Evolutionary conservation across 2,113 vertebrate genomes (phyloP), one percentile per base, ranked within the genome.

Genomic region (Otis tarda): DNA sequence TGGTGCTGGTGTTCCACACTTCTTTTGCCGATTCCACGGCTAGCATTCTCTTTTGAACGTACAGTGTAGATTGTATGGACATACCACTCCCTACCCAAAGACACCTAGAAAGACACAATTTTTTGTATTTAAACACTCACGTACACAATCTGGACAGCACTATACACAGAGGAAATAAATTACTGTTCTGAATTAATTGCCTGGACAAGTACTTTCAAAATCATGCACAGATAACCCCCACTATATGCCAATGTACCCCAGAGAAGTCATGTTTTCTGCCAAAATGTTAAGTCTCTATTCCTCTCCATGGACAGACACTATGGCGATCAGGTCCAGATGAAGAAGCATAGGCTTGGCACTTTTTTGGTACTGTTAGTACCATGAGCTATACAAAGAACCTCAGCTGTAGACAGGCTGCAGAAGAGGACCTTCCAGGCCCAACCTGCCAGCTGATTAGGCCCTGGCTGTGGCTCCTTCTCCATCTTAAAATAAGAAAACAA

Each of bases 61-160:
- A 99, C 98, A 0, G 99, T 99, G 94, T 99, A 99, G 94, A 99
- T 98, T 10, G 99, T 98, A 89, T 99, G 99, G 79, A 99, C 98
- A 33, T 98, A 99, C 99, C 99, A 99, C 95, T 99, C 99, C 14
- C 99, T 98, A 10, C 99, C 99, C 43, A 98, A 96, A 37, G 99
- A 97, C 28, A 99, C 99, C 99, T 99, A 90, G 71, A 94, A 87
- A 97, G 79, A 96, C 64, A 97, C 11, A 67, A 10, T 7, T 35
- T 55, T 88, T 86, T 71, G 8, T 31, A 21, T 70, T 93, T 74
- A 89, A 81, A 49, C 39, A 75, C 18, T 57, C 18, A 21, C 4
- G 3, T 7, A 41, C 18, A 43, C 8, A 16, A 63, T 16, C 64
- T 56, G 56, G 56, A 20, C 27, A 82, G 56, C 0, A 13, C 3